A percentile compares a stretch with the other conserved stretches of the same genome.
These are phyloP conservation scores for Biston betularia DNA, from an alignment of 2,888 invertebrate species.

Conservation along the genomic window DNA sequence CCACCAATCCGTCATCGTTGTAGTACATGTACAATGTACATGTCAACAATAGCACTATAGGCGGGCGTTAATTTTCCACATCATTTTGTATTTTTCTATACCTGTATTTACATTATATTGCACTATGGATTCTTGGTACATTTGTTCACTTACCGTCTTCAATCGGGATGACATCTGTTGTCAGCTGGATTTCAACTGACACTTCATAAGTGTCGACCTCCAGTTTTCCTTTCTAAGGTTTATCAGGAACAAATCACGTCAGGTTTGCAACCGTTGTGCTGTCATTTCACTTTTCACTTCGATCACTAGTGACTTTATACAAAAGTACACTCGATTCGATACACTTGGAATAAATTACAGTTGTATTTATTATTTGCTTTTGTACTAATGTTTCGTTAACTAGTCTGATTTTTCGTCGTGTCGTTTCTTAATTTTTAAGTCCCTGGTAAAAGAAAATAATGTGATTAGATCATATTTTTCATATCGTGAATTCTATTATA, in stretches of 20 bases:
- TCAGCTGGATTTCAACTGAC: conserved; percentile 85
- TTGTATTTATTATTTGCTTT: neutral
- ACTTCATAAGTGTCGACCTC: conserved; percentile 83
- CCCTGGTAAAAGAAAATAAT: conserved; percentile 21
- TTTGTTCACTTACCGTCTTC: conserved; percentile 73
- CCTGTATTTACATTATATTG: too few species aligned
- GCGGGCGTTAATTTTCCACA: too few species aligned
- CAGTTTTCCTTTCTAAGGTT: conserved; percentile 71
- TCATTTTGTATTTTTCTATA: too few species aligned
- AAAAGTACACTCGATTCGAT: conserved; percentile 28
- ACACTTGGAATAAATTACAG: neutral
- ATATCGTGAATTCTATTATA: neutral
- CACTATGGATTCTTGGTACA: too few species aligned
- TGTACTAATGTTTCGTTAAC: conserved; percentile 6
- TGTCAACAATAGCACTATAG: too few species aligned
- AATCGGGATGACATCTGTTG: conserved; percentile 83
- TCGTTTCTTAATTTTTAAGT: conserved; percentile 16
- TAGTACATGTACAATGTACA: too few species aligned
- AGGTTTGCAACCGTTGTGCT: conserved; percentile 56
- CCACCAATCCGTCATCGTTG: too few species aligned
- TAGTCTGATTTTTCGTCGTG: conserved; percentile 15
- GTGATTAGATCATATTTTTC: conserved; percentile 3
- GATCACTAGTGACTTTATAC: conserved; percentile 25
- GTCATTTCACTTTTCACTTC: conserved; percentile 48
- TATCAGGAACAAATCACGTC: conserved; percentile 52